Conservation (phyloP, 2,888 invertebrate genomes). For the Drosophila gaucha region DNA sequence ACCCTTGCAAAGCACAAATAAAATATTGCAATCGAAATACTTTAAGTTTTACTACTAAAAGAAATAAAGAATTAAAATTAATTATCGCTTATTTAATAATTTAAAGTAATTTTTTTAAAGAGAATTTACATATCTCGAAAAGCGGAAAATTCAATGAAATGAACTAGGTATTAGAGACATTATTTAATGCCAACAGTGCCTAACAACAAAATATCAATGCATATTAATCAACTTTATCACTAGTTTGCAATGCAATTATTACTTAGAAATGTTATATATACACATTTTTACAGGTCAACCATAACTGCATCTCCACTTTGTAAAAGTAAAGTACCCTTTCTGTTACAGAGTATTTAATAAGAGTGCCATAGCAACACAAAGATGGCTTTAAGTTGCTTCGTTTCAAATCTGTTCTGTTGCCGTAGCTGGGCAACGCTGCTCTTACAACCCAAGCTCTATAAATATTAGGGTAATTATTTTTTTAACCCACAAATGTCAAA, state of each 20-base stretch:
- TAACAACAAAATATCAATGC: no score
- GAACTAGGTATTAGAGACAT: no score
- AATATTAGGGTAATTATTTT: constrained; percentile 69
- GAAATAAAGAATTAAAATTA: no score
- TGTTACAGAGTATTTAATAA: not conserved
- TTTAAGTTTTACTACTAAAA: not conserved
- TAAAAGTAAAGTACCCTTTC: not conserved
- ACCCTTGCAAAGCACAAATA: constrained; percentile 2
- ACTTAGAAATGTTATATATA: no score
- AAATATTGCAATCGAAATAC: not conserved
- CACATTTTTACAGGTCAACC: not conserved
- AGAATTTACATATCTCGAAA: no score
- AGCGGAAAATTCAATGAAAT: no score
- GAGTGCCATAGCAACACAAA: not conserved
- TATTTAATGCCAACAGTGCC: no score
- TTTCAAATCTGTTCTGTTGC: constrained; percentile 30
- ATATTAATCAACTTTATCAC: no score
- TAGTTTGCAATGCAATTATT: no score
- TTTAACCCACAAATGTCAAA: constrained; percentile 75
- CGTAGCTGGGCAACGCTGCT: constrained; percentile 8
- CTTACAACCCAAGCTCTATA: constrained; percentile 38
- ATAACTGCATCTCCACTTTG: not conserved
- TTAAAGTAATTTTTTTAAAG: no score
- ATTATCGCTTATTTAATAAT: no score
- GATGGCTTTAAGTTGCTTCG: not conserved